phyloP scores from a whole-genome alignment of 2,888 invertebrate genomes.

The Acholoe squamosa region DNA sequence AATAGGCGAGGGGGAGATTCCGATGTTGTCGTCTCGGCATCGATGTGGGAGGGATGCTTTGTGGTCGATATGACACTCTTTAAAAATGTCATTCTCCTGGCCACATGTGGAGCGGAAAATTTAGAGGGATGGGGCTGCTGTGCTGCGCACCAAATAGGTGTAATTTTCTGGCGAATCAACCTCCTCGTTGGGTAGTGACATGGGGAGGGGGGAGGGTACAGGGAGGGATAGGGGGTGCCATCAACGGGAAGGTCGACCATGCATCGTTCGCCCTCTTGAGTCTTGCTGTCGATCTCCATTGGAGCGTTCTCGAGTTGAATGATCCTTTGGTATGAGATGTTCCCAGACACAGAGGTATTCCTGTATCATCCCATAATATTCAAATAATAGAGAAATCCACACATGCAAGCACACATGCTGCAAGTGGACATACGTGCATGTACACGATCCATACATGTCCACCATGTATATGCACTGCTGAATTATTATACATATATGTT shows the following conservation, averaged over 20 bases:
- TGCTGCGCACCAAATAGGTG: conserved; percentile 58
- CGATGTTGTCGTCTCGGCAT: conserved; percentile 47
- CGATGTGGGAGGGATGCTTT: conserved; percentile 59
- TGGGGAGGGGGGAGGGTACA: background rate
- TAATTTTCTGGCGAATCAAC: conserved; percentile 59
- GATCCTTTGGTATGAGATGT: background rate
- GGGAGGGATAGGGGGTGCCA: background rate
- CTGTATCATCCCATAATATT: background rate
- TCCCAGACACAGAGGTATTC: background rate
- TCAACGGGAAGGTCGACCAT: background rate
- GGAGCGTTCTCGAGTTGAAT: conserved; percentile 1
- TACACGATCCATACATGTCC: background rate
- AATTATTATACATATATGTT: background rate
- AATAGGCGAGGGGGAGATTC: conserved; percentile 10
- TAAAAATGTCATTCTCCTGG: conserved; percentile 56
- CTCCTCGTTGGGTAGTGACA: conserved; percentile 32
- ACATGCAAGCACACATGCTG: too few relatives aligned
- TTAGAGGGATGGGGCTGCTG: conserved; percentile 47
- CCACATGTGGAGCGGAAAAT: conserved; percentile 63
- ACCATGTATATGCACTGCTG: background rate
- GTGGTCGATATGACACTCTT: conserved; percentile 63
- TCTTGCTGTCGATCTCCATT: background rate
- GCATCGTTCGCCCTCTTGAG: background rate
- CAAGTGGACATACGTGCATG: background rate
- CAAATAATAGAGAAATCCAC: too few relatives aligned